Conservation (phyloP, 1,140 invertebrate genomes). For the Aphaenogaster rudis region DNA sequence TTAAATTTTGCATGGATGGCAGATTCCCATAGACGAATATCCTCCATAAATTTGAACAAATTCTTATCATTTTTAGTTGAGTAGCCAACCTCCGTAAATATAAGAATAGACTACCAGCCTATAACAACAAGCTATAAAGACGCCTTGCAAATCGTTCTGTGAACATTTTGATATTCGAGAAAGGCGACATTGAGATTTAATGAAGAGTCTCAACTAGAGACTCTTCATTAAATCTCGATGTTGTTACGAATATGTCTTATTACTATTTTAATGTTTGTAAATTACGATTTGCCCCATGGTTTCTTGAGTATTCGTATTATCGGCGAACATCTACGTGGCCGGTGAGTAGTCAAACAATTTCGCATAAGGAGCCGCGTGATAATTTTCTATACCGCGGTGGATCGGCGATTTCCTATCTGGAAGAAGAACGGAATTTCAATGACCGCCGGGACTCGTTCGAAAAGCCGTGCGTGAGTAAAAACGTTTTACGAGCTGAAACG, state of each 20-base stretch:
- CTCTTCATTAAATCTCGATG: neutral
- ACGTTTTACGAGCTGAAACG: neutral
- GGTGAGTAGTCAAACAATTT: neutral
- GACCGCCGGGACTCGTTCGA: neutral
- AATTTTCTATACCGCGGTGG: slow-evolving; percentile 21
- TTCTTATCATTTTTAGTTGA: too few relatives aligned
- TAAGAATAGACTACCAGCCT: too few relatives aligned
- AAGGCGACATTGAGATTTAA: too few relatives aligned
- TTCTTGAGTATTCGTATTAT: neutral
- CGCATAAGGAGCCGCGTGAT: neutral
- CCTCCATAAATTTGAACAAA: too few relatives aligned
- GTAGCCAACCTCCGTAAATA: too few relatives aligned
- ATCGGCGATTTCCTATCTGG: neutral
- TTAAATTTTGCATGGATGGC: too few relatives aligned
- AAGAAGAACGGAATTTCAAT: slow-evolving; percentile 16
- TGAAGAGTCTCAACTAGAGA: neutral
- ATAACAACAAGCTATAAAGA: neutral
- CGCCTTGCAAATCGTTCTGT: neutral
- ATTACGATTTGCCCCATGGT: neutral
- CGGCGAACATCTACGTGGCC: neutral
- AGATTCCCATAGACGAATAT: too few relatives aligned
- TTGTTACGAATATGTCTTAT: neutral
- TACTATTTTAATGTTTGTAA: neutral
- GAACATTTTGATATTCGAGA: neutral
- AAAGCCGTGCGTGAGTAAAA: slow-evolving; percentile 1